These are phyloP conservation scores for Gallinago media DNA, from an alignment of 2,113 vertebrate species.

Conservation along the genomic window DNA sequence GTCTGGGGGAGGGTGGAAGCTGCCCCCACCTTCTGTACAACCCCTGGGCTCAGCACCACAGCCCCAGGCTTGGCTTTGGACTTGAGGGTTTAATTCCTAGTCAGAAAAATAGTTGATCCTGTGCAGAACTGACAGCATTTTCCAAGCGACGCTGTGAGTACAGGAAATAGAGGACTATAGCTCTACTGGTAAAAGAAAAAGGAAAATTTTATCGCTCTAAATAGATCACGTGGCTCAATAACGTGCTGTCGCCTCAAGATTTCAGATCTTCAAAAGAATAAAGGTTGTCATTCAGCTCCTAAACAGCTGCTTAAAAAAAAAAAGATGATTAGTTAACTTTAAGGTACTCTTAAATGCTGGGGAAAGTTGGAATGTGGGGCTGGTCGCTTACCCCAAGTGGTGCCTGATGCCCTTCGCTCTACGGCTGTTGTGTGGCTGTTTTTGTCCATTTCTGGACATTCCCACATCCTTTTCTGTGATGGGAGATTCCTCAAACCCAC, in stretches of 20 bases:
- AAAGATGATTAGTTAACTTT: fast-evolving
- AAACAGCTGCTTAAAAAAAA: background rate
- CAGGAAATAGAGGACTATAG: background rate
- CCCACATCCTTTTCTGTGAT: no score
- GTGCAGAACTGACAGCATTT: background rate
- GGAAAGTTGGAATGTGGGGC: fast-evolving
- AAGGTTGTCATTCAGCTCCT: background rate
- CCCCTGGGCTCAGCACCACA: background rate
- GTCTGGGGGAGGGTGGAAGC: background rate
- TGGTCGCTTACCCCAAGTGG: fast-evolving
- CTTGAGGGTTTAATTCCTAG: background rate
- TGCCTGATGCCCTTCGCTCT: no score
- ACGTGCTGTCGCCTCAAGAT: background rate
- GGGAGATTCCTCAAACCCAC: no score
- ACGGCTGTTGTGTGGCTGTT: no score
- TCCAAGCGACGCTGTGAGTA: background rate
- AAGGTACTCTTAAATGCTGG: background rate
- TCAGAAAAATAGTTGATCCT: background rate
- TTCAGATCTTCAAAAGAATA: background rate
- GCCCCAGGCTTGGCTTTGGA: background rate
- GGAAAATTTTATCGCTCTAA: fast-evolving
- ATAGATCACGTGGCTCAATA: background rate
- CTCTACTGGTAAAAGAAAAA: background rate
- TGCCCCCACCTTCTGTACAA: fast-evolving
- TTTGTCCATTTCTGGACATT: no score